These are phyloP conservation scores for Petrocephalus zakoni DNA, from an alignment of 2,113 vertebrate species.

Conservation along the genomic window DNA sequence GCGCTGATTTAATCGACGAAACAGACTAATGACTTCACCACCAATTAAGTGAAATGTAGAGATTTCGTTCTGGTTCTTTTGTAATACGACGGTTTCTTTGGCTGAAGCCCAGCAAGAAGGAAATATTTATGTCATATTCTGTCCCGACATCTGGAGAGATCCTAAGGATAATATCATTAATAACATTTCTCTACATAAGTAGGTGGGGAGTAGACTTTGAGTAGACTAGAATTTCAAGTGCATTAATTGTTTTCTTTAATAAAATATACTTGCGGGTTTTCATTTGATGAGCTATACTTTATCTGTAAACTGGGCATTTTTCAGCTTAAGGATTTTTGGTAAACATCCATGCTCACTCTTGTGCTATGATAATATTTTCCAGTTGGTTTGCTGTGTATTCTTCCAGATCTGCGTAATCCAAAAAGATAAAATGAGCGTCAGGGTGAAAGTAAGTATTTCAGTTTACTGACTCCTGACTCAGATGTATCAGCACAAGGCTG, in stretches of 20 bases:
- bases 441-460: not conserved
- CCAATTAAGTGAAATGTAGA: not conserved
- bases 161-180: not conserved
- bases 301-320: not conserved
- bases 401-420: not conserved
- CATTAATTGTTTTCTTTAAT: not conserved
- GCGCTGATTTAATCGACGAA: not conserved
- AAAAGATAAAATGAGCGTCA: not conserved
- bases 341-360: not conserved
- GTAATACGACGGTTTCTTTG: not conserved
- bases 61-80: not conserved
- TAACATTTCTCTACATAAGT: not conserved
- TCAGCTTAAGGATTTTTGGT: not conserved
- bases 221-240: not conserved
- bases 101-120: not conserved
- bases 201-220: not conserved
- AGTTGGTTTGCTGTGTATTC: not conserved
- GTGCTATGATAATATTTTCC: not conserved
- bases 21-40: not conserved
- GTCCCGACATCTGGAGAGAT: not conserved
- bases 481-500: not conserved
- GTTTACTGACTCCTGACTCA: not conserved
- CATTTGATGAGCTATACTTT: not conserved
- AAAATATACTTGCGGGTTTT: not conserved
- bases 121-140: not conserved